Evolutionary conservation across 2,113 vertebrate species (phyloP).

Genomic region (Rallus limicola): DNA sequence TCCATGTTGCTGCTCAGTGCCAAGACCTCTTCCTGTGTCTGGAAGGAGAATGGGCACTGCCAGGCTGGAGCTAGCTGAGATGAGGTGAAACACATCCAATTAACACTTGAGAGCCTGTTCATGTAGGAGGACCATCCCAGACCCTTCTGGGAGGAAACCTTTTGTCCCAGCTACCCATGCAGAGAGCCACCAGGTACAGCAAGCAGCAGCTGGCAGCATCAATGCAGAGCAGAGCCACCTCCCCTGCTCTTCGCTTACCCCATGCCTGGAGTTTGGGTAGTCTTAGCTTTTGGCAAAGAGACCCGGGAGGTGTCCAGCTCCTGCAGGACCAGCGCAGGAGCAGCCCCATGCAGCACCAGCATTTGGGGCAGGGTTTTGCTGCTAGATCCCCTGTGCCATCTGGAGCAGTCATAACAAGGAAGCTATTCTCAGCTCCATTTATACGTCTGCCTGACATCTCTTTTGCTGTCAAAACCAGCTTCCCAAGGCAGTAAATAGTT

Average conservation of each 20-base stretch:
- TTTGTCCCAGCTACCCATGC: background rate
- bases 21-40: constrained; percentile 45
- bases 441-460: constrained; percentile 11
- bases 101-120: constrained; percentile 20
- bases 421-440: constrained; percentile 45
- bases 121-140: background rate
- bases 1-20: background rate
- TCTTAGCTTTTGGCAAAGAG: background rate
- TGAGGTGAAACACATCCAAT: background rate
- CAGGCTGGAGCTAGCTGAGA: background rate
- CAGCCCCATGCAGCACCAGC: background rate
- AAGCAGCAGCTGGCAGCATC: background rate
- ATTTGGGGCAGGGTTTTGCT: background rate
- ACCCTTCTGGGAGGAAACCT: background rate
- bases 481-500: constrained; percentile 43
- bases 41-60: background rate
- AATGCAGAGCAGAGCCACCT: rapidly evolving
- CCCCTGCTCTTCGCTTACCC: rapidly evolving
- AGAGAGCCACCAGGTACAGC: rapidly evolving
- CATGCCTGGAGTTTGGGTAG: background rate
- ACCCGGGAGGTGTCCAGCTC: background rate
- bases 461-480: constrained; percentile 40
- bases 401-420: constrained; percentile 8
- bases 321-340: background rate
- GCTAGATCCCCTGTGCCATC: background rate